phyloP scores from a whole-genome alignment of 2,888 invertebrate species.

The Xestia sexstrigata region DNA sequence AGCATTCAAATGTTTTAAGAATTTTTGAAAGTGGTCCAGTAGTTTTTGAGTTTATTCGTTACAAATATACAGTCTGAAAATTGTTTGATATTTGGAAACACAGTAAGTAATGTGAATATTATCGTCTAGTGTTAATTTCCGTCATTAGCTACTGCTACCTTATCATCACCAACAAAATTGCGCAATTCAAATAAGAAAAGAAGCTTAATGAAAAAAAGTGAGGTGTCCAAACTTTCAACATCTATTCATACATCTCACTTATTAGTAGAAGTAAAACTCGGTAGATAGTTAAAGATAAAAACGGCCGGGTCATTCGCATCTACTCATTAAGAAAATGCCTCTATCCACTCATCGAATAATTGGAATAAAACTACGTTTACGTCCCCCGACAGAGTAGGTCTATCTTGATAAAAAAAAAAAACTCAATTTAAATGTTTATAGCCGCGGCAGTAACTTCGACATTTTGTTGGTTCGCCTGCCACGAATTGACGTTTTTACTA shows the following conservation, averaged over 20 bases:
- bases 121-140: not conserved
- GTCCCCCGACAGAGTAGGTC: constrained; percentile 63
- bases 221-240: constrained; percentile 23
- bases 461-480: constrained; percentile 70
- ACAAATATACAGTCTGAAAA: not conserved
- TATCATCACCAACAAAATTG: constrained; percentile 12
- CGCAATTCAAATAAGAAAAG: constrained; percentile 13
- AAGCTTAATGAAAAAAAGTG: constrained; percentile 3
- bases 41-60: too few species aligned
- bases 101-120: not conserved
- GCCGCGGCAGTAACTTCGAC: constrained; percentile 64
- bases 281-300: constrained; percentile 53
- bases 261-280: constrained; percentile 48
- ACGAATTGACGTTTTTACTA: constrained; percentile 69
- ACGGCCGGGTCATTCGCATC: constrained; percentile 52
- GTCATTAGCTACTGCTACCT: not conserved
- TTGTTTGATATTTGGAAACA: constrained; percentile 2
- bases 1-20: too few species aligned
- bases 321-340: constrained; percentile 64
- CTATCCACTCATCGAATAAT: constrained; percentile 70
- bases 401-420: constrained; percentile 73
- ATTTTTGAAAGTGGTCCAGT: too few species aligned
- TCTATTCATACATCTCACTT: constrained; percentile 47
- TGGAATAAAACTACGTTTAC: constrained; percentile 67
- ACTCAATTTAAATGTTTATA: constrained; percentile 74